A percentile compares a stretch with the other conserved stretches of the same genome.
Conservation (phyloP, 2,888 invertebrate genomes). For the Ophion costatus region DNA sequence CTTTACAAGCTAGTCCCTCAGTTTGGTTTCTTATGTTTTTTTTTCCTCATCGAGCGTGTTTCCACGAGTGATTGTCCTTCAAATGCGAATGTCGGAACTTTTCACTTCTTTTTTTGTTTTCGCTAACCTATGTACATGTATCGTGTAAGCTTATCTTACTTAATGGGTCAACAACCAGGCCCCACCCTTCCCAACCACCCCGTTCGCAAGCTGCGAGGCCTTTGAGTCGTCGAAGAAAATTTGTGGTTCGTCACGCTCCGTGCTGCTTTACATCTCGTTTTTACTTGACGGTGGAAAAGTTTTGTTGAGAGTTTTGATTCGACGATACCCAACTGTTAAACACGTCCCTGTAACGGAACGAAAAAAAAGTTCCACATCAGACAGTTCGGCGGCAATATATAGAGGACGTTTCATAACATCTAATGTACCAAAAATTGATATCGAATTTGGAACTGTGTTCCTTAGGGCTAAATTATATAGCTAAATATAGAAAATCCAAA, state of each 20-base stretch:
- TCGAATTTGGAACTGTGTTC: no score
- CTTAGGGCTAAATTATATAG: no score
- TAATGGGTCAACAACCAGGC: conserved; percentile 72
- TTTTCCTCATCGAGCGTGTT: conserved; percentile 35
- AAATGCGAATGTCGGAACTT: conserved; percentile 64
- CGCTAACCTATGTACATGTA: conserved; percentile 71
- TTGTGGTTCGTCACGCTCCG: conserved; percentile 56
- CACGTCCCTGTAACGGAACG: conserved; percentile 89
- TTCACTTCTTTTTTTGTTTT: conserved; percentile 60
- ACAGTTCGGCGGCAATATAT: neutral
- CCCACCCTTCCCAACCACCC: conserved; percentile 36
- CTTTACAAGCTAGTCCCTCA: conserved; percentile 50
- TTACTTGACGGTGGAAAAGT: conserved; percentile 92
- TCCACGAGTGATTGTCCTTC: conserved; percentile 67
- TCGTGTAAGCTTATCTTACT: conserved; percentile 73
- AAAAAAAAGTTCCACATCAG: conserved; percentile 15
- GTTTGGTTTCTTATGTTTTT: conserved; percentile 43
- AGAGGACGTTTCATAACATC: neutral
- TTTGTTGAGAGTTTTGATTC: conserved; percentile 91
- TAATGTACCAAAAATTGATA: neutral
- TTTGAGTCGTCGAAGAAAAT: conserved; percentile 64
- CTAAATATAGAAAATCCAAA: conserved; percentile 54
- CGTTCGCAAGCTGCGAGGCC: conserved; percentile 67
- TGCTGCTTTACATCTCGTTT: conserved; percentile 36
- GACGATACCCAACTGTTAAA: conserved; percentile 95